Evolutionary conservation across 1,140 invertebrate genomes (phyloP).

Genomic region (Drosophila pectinifera): DNA sequence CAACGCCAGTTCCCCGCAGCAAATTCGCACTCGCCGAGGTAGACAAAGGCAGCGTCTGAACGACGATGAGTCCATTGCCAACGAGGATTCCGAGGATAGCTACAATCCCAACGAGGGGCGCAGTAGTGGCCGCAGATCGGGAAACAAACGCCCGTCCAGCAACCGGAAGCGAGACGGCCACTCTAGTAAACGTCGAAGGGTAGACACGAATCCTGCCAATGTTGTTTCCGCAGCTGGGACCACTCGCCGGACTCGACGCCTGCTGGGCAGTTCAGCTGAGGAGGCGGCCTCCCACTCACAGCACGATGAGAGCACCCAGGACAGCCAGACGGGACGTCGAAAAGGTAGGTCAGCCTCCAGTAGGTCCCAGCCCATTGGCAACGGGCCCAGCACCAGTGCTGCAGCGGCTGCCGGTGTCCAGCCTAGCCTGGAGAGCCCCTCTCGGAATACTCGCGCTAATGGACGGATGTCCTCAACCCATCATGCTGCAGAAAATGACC

Average conservation of each 20-base stretch:
- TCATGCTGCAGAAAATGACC: conserved; percentile 75
- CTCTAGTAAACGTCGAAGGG: conserved; percentile 34
- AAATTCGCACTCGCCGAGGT: conserved; percentile 46
- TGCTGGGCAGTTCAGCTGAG: conserved; percentile 61
- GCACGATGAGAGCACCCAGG: conserved; percentile 77
- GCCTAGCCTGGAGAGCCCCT: conserved; percentile 64
- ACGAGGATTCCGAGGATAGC: conserved; percentile 84
- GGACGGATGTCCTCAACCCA: conserved; percentile 44
- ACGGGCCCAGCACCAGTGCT: conserved; percentile 68
- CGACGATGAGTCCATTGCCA: conserved; percentile 57
- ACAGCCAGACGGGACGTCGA: conserved; percentile 62
- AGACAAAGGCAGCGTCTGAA: conserved; percentile 42
- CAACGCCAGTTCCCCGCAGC: conserved; percentile 56
- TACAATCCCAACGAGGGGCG: conserved; percentile 82
- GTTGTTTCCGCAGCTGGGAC: conserved; percentile 3
- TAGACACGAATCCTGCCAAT: conserved; percentile 27
- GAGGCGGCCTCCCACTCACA: conserved; percentile 65
- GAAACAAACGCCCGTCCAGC: conserved; percentile 21
- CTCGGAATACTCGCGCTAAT: conserved; percentile 71
- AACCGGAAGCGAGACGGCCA: conserved; percentile 35
- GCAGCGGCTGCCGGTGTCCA: conserved; percentile 37
- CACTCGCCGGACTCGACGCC: conserved; percentile 54
- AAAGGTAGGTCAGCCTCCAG: conserved; percentile 55
- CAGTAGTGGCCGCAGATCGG: conserved; percentile 21
- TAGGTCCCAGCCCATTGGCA: conserved; percentile 29